phyloP scores from a whole-genome alignment of 2,888 invertebrate genomes.

The Agrotis exclamationis region DNA sequence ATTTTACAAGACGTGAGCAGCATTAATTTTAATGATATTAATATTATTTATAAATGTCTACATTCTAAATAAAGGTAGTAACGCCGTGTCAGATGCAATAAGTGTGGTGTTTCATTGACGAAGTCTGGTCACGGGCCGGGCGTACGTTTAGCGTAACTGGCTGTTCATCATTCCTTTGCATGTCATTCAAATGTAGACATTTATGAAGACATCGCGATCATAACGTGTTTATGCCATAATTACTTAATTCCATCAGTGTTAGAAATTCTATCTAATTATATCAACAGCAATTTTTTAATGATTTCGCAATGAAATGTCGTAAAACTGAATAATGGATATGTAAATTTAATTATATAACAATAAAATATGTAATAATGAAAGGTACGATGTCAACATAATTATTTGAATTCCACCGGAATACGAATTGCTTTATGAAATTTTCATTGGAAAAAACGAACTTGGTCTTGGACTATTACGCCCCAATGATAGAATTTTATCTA shows the following conservation, averaged over 20 bases:
- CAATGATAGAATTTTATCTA: constrained; percentile 38
- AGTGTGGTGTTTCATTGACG: constrained; percentile 52
- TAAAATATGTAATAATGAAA: constrained; percentile 61
- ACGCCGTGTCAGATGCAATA: constrained; percentile 26
- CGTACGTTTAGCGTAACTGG: background rate
- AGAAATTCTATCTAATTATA: constrained; percentile 34
- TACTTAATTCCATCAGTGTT: constrained; percentile 45
- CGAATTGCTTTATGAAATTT: constrained; percentile 59
- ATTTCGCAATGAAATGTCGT: constrained; percentile 50
- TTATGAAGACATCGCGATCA: constrained; percentile 41
- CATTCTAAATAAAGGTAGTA: constrained; percentile 48
- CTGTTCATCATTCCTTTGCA: constrained; percentile 25
- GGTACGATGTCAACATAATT: constrained; percentile 61
- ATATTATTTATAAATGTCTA: constrained; percentile 62
- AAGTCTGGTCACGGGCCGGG: constrained; percentile 1
- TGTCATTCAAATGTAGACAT: constrained; percentile 59
- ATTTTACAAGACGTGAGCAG: constrained; percentile 58
- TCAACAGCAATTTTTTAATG: constrained; percentile 41
- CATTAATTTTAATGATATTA: constrained; percentile 52
- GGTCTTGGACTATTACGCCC: constrained; percentile 38
- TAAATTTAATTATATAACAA: constrained; percentile 60
- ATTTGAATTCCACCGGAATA: constrained; percentile 68
- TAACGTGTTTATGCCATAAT: constrained; percentile 48
- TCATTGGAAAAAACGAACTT: constrained; percentile 17
- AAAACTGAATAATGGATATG: constrained; percentile 44